Percentiles rank a stretch among this genome's conserved stretches.
These are phyloP conservation scores for Pygoscelis antarcticus DNA, from an alignment of 2,113 vertebrate genomes.

Conservation along the genomic window DNA sequence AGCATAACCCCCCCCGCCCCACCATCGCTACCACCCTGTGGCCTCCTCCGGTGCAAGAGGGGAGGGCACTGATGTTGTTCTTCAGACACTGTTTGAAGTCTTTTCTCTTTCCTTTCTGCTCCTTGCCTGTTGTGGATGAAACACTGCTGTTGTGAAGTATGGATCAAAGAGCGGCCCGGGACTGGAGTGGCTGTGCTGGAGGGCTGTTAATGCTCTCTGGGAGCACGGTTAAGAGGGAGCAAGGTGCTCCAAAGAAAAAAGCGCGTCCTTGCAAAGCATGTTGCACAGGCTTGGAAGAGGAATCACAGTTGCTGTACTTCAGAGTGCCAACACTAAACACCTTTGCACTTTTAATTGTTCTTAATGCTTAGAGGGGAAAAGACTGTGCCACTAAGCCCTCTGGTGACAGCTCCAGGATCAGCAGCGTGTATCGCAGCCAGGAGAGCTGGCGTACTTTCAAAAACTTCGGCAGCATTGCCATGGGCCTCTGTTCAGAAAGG, in stretches of 20 bases:
- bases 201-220: neutral
- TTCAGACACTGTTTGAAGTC: conserved; percentile 5
- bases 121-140: neutral
- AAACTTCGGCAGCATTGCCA: neutral
- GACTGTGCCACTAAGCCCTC: conserved; percentile 48
- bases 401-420: conserved; percentile 56
- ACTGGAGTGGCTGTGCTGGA: neutral
- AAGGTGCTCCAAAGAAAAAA: neutral
- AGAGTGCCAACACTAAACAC: neutral
- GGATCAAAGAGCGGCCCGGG: neutral
- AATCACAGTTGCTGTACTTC: neutral
- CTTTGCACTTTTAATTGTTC: conserved; percentile 55
- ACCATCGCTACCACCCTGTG: neutral
- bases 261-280: neutral
- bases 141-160: accelerated
- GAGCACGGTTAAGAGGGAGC: neutral
- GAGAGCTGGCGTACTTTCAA: neutral
- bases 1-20: neutral
- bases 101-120: neutral
- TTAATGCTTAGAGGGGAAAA: neutral
- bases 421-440: neutral
- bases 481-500: neutral
- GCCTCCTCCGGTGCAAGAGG: neutral
- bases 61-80: neutral
- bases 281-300: neutral